Conservation (phyloP, 2,888 invertebrate genomes). For the Diadegma fenestrale region DNA sequence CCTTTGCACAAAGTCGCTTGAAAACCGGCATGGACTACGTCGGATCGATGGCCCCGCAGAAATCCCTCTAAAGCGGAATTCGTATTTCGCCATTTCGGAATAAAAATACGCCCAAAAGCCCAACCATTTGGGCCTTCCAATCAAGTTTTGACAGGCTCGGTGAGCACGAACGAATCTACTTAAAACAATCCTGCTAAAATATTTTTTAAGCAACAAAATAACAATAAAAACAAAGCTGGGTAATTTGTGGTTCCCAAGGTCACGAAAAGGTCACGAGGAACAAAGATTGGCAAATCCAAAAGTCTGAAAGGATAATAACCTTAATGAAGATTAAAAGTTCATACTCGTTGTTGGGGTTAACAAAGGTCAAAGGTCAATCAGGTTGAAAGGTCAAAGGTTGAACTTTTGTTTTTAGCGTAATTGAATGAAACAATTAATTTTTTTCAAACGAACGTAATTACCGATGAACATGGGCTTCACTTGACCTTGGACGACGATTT, state of each 20-base stretch:
- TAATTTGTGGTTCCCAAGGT: not conserved
- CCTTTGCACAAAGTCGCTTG: not conserved
- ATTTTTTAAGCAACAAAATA: no score
- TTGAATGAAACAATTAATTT: no score
- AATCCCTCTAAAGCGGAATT: not conserved
- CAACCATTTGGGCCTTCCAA: not conserved
- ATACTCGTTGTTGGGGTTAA: not conserved
- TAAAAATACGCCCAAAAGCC: not conserved
- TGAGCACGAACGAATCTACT: not conserved
- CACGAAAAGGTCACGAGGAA: not conserved
- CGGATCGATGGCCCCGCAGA: not conserved
- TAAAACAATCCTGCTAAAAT: no score
- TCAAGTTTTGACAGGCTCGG: not conserved
- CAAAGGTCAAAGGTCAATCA: not conserved
- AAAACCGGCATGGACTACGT: not conserved
- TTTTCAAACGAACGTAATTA: not conserved
- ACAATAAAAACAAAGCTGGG: no score
- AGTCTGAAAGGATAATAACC: not conserved
- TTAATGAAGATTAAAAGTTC: not conserved
- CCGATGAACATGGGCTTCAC: not conserved
- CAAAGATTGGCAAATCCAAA: not conserved
- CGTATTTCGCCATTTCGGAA: not conserved
- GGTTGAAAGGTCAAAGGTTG: not conserved
- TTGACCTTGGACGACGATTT: slow-evolving; percentile 13
- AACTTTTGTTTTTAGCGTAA: no score